Base-by-base conservation (phyloP, 53 echinoderm and acorn worm genomes). In the Zoroaster sp. region DNA sequence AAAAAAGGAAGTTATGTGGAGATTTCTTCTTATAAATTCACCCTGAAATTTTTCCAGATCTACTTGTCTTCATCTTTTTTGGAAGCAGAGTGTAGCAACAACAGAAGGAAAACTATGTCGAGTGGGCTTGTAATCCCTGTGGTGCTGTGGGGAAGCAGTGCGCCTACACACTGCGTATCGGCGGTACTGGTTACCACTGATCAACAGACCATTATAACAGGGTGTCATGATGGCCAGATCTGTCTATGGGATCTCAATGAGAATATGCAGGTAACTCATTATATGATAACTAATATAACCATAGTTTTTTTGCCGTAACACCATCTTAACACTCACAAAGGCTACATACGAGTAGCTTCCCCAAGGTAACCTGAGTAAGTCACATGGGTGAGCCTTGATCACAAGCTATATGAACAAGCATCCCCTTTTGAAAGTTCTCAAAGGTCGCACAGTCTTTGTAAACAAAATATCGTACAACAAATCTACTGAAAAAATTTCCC, bases 161-260 rank as follows among this genome's bases (percentile, higher is more conserved):
- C 99, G 37, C 99, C 99, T 18, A 99, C 99, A 10, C 99, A 99
- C 82, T 99, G 99, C 81, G 77, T 99, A 65, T 99, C 99, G 12
- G 90, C 93, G 17, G 88, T 96, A 35, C 78, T 96, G 86, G 94
- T 96, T 49, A 99, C 99, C 40, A 94, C 94, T 69, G 99, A 99
- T 63, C 99, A 99, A 82, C 91, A 92, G 90, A 99, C 95, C 12
- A 94, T 99, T 28, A 94, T 99, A 15, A 96, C 99, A 5, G 99
- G 99, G 6, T 99, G 99, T 69, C 99, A 99, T 54, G 99, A 99
- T 93, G 99, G 98, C 8, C 99, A 99, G 68, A 93, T 99, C 72
- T 91, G 93, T 35, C 72, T 99, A 28, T 98, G 99, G 99, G 99
- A 99, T 44, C 93, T 99, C 30, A 94, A 94, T 40, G 99, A 99